Evolutionary conservation across 2,888 invertebrate genomes (phyloP), one percentile per base, ranked within the genome.

Genomic region (Acleris laterana): DNA sequence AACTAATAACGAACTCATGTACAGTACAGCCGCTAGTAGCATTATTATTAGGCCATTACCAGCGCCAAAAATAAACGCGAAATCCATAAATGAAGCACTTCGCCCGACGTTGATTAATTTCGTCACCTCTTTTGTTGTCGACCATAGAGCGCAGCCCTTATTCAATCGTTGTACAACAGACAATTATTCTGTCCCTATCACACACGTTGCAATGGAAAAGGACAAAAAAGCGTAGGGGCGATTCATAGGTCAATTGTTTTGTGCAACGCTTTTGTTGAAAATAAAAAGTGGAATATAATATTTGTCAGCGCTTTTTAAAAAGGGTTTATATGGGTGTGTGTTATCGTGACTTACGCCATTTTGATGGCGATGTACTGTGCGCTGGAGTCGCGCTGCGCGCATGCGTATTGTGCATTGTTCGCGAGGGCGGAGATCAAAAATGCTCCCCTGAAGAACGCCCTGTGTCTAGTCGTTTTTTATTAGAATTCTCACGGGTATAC

Each of bases 31-130:
- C 38, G 25, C 28, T 19, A 11, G 19, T 17, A 32, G 11, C 7
- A 6, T 6, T 1, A 9, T 53, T 42, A 20, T 42, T 42, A 38
- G 42, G n/a, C 22, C 11, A 25, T 38, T 9, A 56, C 28, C n/a
- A 50, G 5, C 2, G 42, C 59, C 16, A 64, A 55, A 65, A 62
- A 50, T 57, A 68, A 51, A 42, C 59, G 32, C 49, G 61, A 65
- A 69, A 58, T 68, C 69, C 51, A 67, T 69, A 61, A 67, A 66
- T 67, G 69, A 63, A 46, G 46, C 71, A 69, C 66, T 75, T 72
- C 72, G 75, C 74, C 75, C 75, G 80, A 75, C 44, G 49, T 60
- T 86, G 84, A 88, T 88, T 88, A 86, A 89, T 89, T 90, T 88
- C 85, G 78, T 83, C 84, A 83, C 69, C 72, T 73, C 71, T 76